Evolutionary conservation across 2,797 vertebrate genomes (phyloP), one percentile per base, ranked within the genome.

Genomic region (Avahi laniger): DNA sequence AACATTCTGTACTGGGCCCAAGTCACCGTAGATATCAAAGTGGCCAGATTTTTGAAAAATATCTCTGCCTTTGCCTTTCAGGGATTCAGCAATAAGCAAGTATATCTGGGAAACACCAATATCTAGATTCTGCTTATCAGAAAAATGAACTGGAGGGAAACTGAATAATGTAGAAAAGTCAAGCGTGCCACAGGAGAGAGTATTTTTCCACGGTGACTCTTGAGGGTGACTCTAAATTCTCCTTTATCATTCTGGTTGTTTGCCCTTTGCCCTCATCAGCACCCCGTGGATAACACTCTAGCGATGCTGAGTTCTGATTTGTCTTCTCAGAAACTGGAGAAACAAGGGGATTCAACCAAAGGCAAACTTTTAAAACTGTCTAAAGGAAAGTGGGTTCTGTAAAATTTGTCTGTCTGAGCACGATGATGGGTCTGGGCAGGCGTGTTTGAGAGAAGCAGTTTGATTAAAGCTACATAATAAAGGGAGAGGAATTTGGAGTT

Each of bases 1-100:
- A 87, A 50, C 65, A 38, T 59, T 96, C 94, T 96, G 95, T 43
- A 41, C 73, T 93, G 95, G 89, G 84, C 73, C 93, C 93, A 54
- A 92, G 86, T 79, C 91, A 88, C 69, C 0, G 22, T 79, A 76
- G 94, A 87, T 91, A 95, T 93, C 96, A 81, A 95, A 96, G 96
- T 69, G 78, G 88, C 78, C 94, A 92, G 95, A 88, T 38, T 96
- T 95, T 94, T 96, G 94, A 97, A 97, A 97, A 97, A 90, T 97
- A 76, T 95, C 87, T 96, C 80, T 73, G 33, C 75, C 28, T 52
- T 85, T 76, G 80, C 41, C 95, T 94, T 86, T 91, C 41, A 63
- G 96, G 88, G 73, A 96, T 65, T 95, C 90, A 86, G 85, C 81
- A 89, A 48, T 65, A 89, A 95, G 86, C 83, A 95, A 61, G 82